Percentiles rank a stretch among this genome's conserved stretches.
These are phyloP conservation scores for Pungitius pungitius DNA, from an alignment of 2,113 vertebrate species.

Conservation along the genomic window DNA sequence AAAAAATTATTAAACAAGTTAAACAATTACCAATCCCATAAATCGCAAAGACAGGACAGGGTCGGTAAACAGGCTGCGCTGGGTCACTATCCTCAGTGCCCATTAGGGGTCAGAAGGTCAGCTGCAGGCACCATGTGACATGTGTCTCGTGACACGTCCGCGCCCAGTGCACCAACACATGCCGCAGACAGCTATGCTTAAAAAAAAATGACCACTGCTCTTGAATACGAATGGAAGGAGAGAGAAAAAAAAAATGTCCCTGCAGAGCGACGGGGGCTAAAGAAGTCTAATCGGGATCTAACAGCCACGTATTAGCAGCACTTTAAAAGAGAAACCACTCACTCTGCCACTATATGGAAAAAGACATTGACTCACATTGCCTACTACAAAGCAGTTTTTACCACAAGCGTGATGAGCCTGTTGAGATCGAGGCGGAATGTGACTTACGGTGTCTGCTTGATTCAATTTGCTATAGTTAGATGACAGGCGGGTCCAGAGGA, in stretches of 20 bases:
- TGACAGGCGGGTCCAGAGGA: slow-evolving; percentile 1
- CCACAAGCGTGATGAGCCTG: slow-evolving; percentile 16
- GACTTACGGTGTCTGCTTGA: slow-evolving; percentile 36
- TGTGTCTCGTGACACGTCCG: slow-evolving; percentile 46
- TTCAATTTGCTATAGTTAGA: slow-evolving; percentile 36
- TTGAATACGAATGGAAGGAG: slow-evolving; percentile 17
- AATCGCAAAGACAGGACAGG: slow-evolving; percentile 3
- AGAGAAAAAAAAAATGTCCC: slow-evolving; percentile 11
- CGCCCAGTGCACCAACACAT: slow-evolving; percentile 4
- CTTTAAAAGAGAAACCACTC: slow-evolving; percentile 31
- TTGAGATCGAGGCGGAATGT: slow-evolving; percentile 26
- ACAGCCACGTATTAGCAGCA: slow-evolving; percentile 37
- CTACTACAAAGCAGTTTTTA: slow-evolving; percentile 14
- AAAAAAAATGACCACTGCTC: slow-evolving; percentile 19
- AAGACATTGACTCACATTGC: slow-evolving; percentile 22
- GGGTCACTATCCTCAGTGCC: slow-evolving; percentile 35
- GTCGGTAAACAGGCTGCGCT: slow-evolving; percentile 12
- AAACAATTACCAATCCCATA: too few relatives aligned
- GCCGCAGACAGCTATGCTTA: slow-evolving; percentile 13
- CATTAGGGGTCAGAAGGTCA: slow-evolving; percentile 53
- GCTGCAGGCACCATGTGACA: slow-evolving; percentile 55
- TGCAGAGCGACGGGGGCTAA: not conserved
- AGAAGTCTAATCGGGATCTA: slow-evolving; percentile 27
- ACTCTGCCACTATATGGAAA: slow-evolving; percentile 53
- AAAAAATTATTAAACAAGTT: not conserved